These are phyloP conservation scores for Drosophila villosipedis DNA, from an alignment of 2,888 invertebrate species.

Conservation along the genomic window DNA sequence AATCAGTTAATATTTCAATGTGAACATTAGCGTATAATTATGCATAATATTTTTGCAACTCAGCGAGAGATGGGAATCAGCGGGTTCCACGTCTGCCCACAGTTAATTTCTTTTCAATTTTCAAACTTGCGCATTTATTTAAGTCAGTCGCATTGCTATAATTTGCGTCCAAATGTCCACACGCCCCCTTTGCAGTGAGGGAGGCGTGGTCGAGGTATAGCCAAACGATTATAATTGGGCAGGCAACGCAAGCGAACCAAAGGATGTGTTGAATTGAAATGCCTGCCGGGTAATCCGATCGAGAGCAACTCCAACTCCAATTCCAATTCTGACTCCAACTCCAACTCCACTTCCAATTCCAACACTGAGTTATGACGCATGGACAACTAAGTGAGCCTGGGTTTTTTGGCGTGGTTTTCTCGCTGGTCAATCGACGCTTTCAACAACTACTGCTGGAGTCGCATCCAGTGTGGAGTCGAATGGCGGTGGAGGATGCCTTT, in stretches of 20 bases:
- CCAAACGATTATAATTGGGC: slow-evolving; percentile 63
- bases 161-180: slow-evolving; percentile 68
- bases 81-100: slow-evolving; percentile 41
- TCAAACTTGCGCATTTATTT: slow-evolving; percentile 79
- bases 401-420: slow-evolving; percentile 16
- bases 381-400: slow-evolving; percentile 68
- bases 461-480: neutral
- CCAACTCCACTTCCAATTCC: neutral
- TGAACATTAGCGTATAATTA: slow-evolving; percentile 75
- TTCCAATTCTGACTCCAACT: neutral
- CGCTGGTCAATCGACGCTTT: slow-evolving; percentile 76
- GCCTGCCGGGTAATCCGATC: slow-evolving; percentile 82
- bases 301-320: slow-evolving; percentile 19
- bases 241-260: slow-evolving; percentile 41
- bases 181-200: slow-evolving; percentile 55
- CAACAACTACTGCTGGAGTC: slow-evolving; percentile 72
- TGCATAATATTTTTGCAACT: slow-evolving; percentile 72
- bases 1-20: slow-evolving; percentile 49
- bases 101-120: slow-evolving; percentile 78
- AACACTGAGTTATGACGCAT: slow-evolving; percentile 66
- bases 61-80: slow-evolving; percentile 39
- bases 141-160: slow-evolving; percentile 74
- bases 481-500: slow-evolving; percentile 14
- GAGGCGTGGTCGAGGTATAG: slow-evolving; percentile 18
- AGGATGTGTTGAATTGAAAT: slow-evolving; percentile 82